phyloP scores from a whole-genome alignment of 2,113 vertebrate species.

The Otolemur garnettii region DNA sequence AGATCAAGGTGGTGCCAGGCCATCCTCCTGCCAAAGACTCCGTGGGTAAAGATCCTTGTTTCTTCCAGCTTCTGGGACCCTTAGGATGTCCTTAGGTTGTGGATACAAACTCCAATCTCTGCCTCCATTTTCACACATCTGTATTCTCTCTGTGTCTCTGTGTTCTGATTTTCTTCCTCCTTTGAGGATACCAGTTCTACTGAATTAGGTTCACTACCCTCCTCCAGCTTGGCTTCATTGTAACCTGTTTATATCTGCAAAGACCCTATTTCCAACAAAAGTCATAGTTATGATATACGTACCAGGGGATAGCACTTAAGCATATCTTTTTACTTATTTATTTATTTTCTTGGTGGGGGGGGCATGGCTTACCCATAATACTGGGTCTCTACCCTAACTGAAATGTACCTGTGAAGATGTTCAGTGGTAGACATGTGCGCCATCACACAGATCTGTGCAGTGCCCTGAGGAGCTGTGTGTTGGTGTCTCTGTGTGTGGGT shows the following conservation, averaged over 20 bases:
- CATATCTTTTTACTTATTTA: too few relatives aligned
- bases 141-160: neutral
- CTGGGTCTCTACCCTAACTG: neutral
- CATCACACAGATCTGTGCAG: neutral
- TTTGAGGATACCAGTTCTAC: neutral
- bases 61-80: neutral
- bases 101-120: neutral
- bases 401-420: neutral
- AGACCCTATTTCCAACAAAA: neutral
- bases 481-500: accelerated
- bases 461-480: accelerated
- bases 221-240: neutral
- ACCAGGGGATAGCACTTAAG: neutral
- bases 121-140: neutral
- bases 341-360: too few relatives aligned
- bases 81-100: neutral
- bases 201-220: neutral
- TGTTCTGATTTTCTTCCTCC: neutral
- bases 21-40: accelerated
- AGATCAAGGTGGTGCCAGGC: neutral
- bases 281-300: neutral
- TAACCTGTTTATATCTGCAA: neutral
- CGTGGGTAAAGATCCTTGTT: neutral
- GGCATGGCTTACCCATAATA: neutral
- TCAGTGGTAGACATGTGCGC: accelerated